phyloP scores from a whole-genome alignment of 2,797 vertebrate genomes.

The Phoeniculus purpureus region DNA sequence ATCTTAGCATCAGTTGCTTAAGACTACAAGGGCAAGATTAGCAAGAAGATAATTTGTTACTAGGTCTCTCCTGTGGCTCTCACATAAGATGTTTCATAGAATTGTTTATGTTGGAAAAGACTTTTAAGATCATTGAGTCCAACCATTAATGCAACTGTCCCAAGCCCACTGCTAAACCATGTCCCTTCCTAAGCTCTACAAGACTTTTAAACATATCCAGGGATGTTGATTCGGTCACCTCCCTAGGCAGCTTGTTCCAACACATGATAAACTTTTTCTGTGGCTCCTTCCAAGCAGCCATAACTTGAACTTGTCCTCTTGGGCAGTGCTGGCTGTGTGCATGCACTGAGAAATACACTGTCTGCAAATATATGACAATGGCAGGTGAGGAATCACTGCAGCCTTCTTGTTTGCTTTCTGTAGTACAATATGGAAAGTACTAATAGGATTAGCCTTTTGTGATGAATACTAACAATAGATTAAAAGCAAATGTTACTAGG shows the following conservation, averaged over 20 bases:
- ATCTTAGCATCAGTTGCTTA: background rate
- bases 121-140: too few species aligned
- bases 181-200: too few species aligned
- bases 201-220: too few species aligned
- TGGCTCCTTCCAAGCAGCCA: background rate
- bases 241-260: too few species aligned
- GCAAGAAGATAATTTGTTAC: background rate
- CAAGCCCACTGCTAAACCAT: too few species aligned
- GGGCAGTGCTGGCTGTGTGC: background rate
- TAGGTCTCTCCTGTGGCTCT: background rate
- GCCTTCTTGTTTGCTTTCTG: constrained; percentile 58
- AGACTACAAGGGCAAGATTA: background rate
- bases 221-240: too few species aligned
- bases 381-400: background rate
- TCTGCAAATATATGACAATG: background rate
- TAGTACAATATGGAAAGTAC: constrained; percentile 45
- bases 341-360: background rate
- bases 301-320: background rate
- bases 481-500: constrained; percentile 72
- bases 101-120: too few species aligned
- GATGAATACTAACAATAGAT: constrained; percentile 68
- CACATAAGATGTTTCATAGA: too few species aligned
- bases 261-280: background rate
- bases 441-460: constrained; percentile 71
- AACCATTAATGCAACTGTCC: too few species aligned